Percentiles rank a stretch among this genome's conserved stretches.
phyloP scores from a whole-genome alignment of 2,888 invertebrate genomes.

The Mimas tiliae region DNA sequence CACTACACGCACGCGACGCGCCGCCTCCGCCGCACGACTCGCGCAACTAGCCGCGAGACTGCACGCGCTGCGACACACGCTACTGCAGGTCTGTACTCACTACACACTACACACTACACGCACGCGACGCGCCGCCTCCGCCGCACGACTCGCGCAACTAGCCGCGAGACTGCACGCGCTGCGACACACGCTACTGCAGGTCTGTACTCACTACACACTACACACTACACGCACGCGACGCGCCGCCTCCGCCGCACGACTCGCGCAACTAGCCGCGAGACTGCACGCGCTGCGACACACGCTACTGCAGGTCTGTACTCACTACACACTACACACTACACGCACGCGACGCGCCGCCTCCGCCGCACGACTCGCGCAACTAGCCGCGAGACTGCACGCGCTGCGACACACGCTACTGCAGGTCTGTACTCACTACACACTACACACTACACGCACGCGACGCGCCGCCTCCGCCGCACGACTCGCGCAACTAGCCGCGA shows the following conservation, averaged over 20 bases:
- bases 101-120: conserved; percentile 69
- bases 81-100: conserved; percentile 87
- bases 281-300: conserved; percentile 93
- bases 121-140: conserved; percentile 91
- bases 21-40: conserved; percentile 91
- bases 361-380: conserved; percentile 91
- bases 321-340: conserved; percentile 24
- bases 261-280: conserved; percentile 92
- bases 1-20: conserved; percentile 92
- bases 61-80: conserved; percentile 92
- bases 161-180: conserved; percentile 92
- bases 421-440: conserved; percentile 66
- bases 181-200: conserved; percentile 93
- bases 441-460: conserved; percentile 87
- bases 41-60: conserved; percentile 92
- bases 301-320: conserved; percentile 87
- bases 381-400: conserved; percentile 91
- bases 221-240: conserved; percentile 91
- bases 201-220: conserved; percentile 48
- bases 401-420: conserved; percentile 93
- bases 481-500: conserved; percentile 92
- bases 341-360: conserved; percentile 93
- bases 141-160: conserved; percentile 92
- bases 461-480: conserved; percentile 92
- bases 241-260: conserved; percentile 90